Percentiles rank a stretch among this genome's conserved stretches.
Conservation (phyloP, 2,113 vertebrate genomes). For the Crotophaga sulcirostris region DNA sequence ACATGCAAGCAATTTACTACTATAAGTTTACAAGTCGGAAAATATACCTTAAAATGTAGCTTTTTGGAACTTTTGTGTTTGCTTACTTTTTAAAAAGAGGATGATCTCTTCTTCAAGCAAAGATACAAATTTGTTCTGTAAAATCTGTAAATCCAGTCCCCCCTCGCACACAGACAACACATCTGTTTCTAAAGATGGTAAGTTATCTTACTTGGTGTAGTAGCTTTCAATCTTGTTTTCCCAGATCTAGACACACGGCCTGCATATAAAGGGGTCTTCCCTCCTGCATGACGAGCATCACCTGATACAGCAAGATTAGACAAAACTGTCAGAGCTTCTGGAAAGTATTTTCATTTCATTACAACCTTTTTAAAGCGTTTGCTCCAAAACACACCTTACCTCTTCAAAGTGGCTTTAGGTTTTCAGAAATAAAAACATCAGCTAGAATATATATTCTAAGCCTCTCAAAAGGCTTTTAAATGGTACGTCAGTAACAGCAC, state of each 20-base stretch:
- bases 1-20: not conserved
- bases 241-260: constrained; percentile 55
- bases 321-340: not conserved
- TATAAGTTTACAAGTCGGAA: not conserved
- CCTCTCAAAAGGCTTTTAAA: not conserved
- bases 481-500: not conserved
- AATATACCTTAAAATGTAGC: not conserved
- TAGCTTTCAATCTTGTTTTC: constrained; percentile 63
- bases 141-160: not conserved
- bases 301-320: constrained; percentile 1
- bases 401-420: not conserved
- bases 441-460: not conserved
- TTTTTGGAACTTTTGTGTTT: not conserved
- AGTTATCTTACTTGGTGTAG: constrained; percentile 87
- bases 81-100: not conserved
- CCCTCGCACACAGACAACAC: not conserved
- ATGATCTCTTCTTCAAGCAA: not conserved
- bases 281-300: not conserved
- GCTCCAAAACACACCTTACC: not conserved
- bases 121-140: not conserved
- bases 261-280: constrained; percentile 73
- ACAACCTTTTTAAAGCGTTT: not conserved
- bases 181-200: not conserved
- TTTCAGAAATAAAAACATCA: not conserved
- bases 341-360: not conserved